Evolutionary conservation across 2,888 invertebrate genomes (phyloP).

Genomic region (Hypomecis atomaria): DNA sequence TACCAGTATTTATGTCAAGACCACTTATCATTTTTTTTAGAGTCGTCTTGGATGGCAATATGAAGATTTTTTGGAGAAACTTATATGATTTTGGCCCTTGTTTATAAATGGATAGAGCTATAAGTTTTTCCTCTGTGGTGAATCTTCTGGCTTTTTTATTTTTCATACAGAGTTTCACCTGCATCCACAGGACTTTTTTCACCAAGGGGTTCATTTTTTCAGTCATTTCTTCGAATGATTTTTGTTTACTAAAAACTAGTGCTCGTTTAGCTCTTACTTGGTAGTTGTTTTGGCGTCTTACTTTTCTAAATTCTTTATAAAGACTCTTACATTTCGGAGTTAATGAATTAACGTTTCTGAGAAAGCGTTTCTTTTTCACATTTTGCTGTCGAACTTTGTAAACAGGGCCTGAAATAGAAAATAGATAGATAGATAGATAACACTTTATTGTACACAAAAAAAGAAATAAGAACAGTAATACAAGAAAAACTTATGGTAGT

Average conservation of each 20-base stretch:
- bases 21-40: slow-evolving; percentile 4
- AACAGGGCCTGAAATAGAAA: no score
- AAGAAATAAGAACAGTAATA: no score
- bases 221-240: slow-evolving; percentile 4
- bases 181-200: slow-evolving; percentile 13
- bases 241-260: slow-evolving; percentile 2
- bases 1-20: not conserved
- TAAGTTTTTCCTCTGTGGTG: slow-evolving; percentile 14
- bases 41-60: slow-evolving; percentile 4
- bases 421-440: no score
- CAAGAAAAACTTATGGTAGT: no score
- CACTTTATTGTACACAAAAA: no score
- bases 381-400: no score
- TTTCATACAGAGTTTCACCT: slow-evolving; percentile 19
- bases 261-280: slow-evolving; percentile 7
- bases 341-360: not conserved
- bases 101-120: slow-evolving; percentile 22
- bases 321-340: not conserved
- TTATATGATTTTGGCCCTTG: slow-evolving; percentile 23
- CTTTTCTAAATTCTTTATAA: slow-evolving; percentile 5
- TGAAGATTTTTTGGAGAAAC: slow-evolving; percentile 6
- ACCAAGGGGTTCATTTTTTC: slow-evolving; percentile 7
- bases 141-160: slow-evolving; percentile 8
- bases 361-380: not conserved
- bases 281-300: not conserved